Base-by-base conservation (phyloP, 2,888 invertebrate genomes). In the Pachliopta kotzebuea region DNA sequence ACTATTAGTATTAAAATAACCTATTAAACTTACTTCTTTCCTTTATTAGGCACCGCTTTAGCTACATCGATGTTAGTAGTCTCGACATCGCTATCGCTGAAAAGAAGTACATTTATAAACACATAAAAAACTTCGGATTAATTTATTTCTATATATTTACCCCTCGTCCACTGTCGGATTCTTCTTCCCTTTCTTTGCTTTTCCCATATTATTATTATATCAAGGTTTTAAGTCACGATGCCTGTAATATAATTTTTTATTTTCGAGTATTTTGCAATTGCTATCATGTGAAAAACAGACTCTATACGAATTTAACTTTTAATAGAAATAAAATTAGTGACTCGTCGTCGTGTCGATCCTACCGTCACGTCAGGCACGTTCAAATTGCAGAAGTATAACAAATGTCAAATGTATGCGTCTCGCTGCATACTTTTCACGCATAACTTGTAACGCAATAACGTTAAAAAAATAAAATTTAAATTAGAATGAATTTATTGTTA, bases 141-240 rank as follows among this genome's bases (percentile, higher is more conserved):
- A 85, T 87, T 83, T 85, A 84, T 79, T 79, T 75, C 74, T 72
- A 65, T 56, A 72, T 76, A 79, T 93, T 93, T 90, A 96, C 96
- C 95, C 94, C 77, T 96, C 95, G 73, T 96, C 95, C 71, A 94
- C 94, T 81, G 93, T 93, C 82, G 93, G 93, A 86, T 94, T 94
- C 92, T 96, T 96, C 91, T 95, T 95, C 84, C 95, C 94, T 89
- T 96, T 96, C 93, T 96, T 96, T 84, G 95, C 93, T 92, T 96
- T 96, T 81, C 95, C 96, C 96, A 96, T 96, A 72, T 75, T 84
- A 75, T 73, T 72, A 63, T 68, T 73, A 69, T 71, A 69, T 68
- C 79, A 21, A 2, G 11, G 70, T 86, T 84, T 83, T 88, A 90
- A 79, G 90, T 90, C 81, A 88, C 87, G 76, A 88, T 86, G 68